Percentiles rank a stretch among this genome's conserved stretches.
phyloP scores from a whole-genome alignment of 1,140 invertebrate genomes.

The Bombus waltoni region DNA sequence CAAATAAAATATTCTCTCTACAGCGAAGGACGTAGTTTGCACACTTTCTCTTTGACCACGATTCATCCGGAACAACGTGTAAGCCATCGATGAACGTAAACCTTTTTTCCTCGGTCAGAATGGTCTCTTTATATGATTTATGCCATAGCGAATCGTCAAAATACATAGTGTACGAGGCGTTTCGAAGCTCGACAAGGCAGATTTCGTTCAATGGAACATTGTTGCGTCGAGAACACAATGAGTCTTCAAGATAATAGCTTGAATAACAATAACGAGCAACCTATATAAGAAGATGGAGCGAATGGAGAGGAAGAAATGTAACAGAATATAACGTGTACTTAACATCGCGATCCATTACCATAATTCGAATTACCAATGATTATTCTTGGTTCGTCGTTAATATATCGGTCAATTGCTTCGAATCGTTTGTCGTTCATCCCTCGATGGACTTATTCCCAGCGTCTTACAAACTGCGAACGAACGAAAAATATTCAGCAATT shows the following conservation, averaged over 20 bases:
- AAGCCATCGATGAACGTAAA: background rate
- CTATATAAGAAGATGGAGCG: no score
- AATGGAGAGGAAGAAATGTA: background rate
- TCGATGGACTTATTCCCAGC: background rate
- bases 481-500: background rate
- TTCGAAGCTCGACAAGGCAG: background rate
- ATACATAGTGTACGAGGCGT: background rate
- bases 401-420: background rate
- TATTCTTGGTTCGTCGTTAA: constrained; percentile 8
- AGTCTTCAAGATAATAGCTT: background rate
- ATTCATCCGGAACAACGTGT: background rate
- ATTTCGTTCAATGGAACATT: background rate
- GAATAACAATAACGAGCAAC: background rate
- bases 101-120: background rate
- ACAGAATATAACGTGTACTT: background rate
- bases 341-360: background rate
- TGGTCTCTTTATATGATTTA: background rate
- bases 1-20: background rate
- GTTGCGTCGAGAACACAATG: background rate
- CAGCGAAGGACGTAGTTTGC: background rate
- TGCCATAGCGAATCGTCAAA: background rate
- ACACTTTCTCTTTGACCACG: background rate
- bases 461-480: background rate
- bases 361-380: background rate
- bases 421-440: background rate